A percentile compares a stretch with the other conserved stretches of the same genome.
Conservation (phyloP, 2,797 vertebrate species). For the Sebastes goodei region DNA sequence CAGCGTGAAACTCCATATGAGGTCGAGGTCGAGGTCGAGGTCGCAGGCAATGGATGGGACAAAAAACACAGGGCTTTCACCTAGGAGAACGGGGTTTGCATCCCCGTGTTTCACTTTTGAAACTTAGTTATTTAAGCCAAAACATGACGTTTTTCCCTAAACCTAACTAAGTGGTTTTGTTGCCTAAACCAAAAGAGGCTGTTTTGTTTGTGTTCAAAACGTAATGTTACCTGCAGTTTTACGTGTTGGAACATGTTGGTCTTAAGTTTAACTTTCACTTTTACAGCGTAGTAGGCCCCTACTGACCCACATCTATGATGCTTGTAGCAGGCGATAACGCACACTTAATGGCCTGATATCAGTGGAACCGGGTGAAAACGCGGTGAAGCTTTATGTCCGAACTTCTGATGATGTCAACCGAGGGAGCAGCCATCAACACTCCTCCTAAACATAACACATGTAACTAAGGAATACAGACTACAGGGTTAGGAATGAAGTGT, state of each 20-base stretch:
- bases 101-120: neutral
- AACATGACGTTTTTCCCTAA: neutral
- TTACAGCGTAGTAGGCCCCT: neutral
- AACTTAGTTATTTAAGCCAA: neutral
- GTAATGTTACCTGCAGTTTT: neutral
- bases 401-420: neutral
- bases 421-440: neutral
- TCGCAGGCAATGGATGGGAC: no score
- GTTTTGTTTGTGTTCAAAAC: neutral
- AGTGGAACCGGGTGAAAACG: neutral
- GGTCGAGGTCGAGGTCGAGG: no score
- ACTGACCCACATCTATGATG: neutral
- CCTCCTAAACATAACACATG: conserved; percentile 49
- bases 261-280: neutral
- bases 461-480: conserved; percentile 58
- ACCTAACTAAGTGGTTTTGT: neutral
- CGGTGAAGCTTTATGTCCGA: neutral
- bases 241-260: neutral
- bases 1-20: no score
- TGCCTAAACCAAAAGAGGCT: neutral
- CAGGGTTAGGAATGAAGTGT: conserved; percentile 71
- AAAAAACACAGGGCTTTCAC: neutral
- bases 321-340: no score
- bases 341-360: neutral
- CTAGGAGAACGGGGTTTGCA: neutral